Evolutionary conservation across 2,888 invertebrate species (phyloP).

Genomic region (Coremacera marginata): DNA sequence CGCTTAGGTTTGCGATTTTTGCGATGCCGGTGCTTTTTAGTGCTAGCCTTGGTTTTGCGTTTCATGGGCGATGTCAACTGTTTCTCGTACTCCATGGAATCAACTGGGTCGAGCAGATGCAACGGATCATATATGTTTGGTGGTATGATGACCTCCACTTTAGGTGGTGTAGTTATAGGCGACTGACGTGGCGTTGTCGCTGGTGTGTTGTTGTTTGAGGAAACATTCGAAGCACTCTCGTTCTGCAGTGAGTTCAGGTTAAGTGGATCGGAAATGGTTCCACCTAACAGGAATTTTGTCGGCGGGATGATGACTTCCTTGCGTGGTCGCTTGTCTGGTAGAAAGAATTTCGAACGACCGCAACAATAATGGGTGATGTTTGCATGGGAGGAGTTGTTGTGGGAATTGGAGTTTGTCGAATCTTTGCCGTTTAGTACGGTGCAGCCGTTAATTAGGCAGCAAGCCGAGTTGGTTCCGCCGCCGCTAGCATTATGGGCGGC

Average conservation of each 20-base stretch:
- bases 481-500: constrained; percentile 52
- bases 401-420: constrained; percentile 36
- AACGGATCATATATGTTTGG: constrained; percentile 93
- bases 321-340: constrained; percentile 80
- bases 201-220: constrained; percentile 80
- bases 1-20: constrained; percentile 73
- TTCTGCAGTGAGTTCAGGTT: constrained; percentile 92
- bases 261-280: constrained; percentile 94
- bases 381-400: constrained; percentile 37
- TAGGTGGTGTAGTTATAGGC: constrained; percentile 71
- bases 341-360: constrained; percentile 77
- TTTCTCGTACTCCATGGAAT: constrained; percentile 86
- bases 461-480: constrained; percentile 51
- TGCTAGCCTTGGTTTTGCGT: constrained; percentile 64
- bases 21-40: constrained; percentile 74
- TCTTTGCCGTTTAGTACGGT: constrained; percentile 47
- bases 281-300: constrained; percentile 90
- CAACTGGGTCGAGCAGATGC: constrained; percentile 84
- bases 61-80: constrained; percentile 80
- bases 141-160: constrained; percentile 92
- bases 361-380: constrained; percentile 60
- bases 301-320: constrained; percentile 86
- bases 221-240: constrained; percentile 75
- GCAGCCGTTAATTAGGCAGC: constrained; percentile 58
- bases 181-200: constrained; percentile 88